Evolutionary conservation across 2,888 invertebrate genomes (phyloP), one percentile per base, ranked within the genome.

Genomic region (Cantharis lateralis): DNA sequence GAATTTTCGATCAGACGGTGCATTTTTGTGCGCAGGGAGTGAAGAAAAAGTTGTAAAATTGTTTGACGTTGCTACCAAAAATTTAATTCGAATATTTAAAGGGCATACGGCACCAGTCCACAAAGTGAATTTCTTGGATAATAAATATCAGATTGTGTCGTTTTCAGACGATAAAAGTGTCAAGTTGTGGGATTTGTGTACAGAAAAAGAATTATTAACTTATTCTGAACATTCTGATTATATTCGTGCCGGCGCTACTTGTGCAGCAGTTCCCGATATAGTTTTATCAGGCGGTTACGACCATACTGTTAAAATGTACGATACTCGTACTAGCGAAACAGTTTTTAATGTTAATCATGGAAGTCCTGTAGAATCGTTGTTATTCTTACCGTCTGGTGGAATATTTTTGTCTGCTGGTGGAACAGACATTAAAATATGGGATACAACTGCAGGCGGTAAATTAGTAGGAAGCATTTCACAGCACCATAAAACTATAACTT

Each of bases 401-500:
- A 91, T 98, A 83, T 94, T 98, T 85, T 90, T 98, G 68, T 96
- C 97, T 83, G 97, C 97, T 77, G 98, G 98, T 81, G 97, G 96
- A 0, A 96, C 94, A 48, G 95, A 95, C 87, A 93, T 98, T 7
- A 94, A 95, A 88, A 94, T 99, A 0, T 99, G 98, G 98, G 98
- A 99, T 87, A 93, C 95, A 5, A 91, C 97, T 71, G 93, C 95
- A 80, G 96, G 97, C 26, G 98, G 98, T 10, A 94, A 94, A 86
- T 89, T 96, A 73, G 87, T 99, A 20, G 93, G 96, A 1, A 93
- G 93, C 83, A 92, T 99, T 80, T 95, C 95, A 2, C 95, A 96
- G 83, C 99, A 99, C 88, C 97, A 98, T 88, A 99, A 99, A 90
- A 97, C 98, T 0, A 93, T 99, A 0, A 99, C 98, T 0, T 94